phyloP scores from a whole-genome alignment of 1,140 invertebrate species.

The Macrocentrus cingulum region DNA sequence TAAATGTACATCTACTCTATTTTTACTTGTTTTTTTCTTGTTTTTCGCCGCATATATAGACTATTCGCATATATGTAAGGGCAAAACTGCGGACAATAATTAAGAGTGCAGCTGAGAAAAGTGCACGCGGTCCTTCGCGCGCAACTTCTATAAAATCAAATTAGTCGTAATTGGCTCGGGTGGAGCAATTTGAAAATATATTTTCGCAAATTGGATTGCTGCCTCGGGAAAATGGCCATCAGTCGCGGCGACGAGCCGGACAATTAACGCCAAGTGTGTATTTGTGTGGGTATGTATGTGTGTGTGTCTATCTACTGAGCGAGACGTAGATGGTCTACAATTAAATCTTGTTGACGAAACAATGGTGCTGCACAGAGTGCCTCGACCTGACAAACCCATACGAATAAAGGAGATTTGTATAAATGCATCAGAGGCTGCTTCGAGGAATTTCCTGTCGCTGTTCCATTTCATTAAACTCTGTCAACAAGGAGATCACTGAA shows the following conservation, averaged over 20 bases:
- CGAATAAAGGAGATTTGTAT: too few relatives aligned
- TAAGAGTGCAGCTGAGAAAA: constrained; percentile 37
- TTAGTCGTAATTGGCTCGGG: constrained; percentile 49
- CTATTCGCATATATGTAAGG: constrained; percentile 10
- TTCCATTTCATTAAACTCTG: constrained; percentile 15
- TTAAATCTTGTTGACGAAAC: neutral
- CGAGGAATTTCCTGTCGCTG: too few relatives aligned
- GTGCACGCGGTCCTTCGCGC: neutral
- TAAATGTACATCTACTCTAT: neutral
- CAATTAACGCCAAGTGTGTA: constrained; percentile 31
- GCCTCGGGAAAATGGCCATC: constrained; percentile 38
- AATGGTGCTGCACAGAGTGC: neutral
- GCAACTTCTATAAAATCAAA: constrained; percentile 36
- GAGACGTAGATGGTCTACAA: neutral
- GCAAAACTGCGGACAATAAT: constrained; percentile 42
- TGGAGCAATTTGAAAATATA: constrained; percentile 47
- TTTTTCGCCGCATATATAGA: neutral
- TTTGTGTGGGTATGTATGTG: neutral
- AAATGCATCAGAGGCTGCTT: too few relatives aligned
- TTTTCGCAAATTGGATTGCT: constrained; percentile 42
- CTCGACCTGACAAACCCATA: too few relatives aligned
- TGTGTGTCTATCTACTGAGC: neutral
- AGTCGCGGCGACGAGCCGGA: constrained; percentile 33
- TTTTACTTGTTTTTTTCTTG: neutral
- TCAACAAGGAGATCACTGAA: too few relatives aligned